Evolutionary conservation across 1,140 invertebrate genomes (phyloP).

Genomic region (Aphidius gifuensis): DNA sequence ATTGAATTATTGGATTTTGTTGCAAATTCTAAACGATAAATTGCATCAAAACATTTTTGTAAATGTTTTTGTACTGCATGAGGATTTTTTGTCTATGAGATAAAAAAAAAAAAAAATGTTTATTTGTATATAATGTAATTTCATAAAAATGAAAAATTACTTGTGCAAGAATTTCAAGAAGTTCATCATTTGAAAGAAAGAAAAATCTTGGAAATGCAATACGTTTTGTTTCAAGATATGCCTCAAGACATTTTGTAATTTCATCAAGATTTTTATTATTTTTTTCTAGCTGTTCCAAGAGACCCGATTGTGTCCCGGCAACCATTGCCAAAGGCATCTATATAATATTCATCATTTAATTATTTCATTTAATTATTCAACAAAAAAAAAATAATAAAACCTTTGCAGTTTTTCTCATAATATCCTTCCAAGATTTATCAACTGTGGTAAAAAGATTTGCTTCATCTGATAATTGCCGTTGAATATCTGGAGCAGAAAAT

Average conservation of each 20-base stretch:
- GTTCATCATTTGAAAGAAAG: slow-evolving; percentile 86
- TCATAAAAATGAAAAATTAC: neutral
- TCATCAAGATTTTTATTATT: slow-evolving; percentile 77
- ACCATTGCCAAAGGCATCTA: slow-evolving; percentile 70
- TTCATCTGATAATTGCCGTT: slow-evolving; percentile 80
- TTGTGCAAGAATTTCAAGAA: slow-evolving; percentile 77
- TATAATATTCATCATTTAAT: neutral
- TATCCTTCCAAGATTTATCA: slow-evolving; percentile 83
- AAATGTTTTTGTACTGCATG: slow-evolving; percentile 85
- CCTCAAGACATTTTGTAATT: slow-evolving; percentile 78
- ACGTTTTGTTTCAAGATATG: slow-evolving; percentile 81
- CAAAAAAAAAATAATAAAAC: slow-evolving; percentile 38
- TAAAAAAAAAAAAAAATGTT: neutral
- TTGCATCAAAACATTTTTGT: slow-evolving; percentile 86
- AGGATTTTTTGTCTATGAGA: slow-evolving; percentile 70
- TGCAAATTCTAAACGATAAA: slow-evolving; percentile 74
- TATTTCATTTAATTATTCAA: neutral
- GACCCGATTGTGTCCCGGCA: slow-evolving; percentile 62
- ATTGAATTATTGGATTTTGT: slow-evolving; percentile 23
- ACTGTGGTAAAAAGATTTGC: slow-evolving; percentile 79
- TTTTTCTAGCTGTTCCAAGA: slow-evolving; percentile 69
- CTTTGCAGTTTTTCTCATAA: slow-evolving; percentile 71
- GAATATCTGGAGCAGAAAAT: slow-evolving; percentile 86
- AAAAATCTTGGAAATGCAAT: slow-evolving; percentile 81
- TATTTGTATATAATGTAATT: too few relatives aligned